A percentile compares a stretch with the other conserved stretches of the same genome.
phyloP scores from a whole-genome alignment of 2,113 vertebrate species.

The Mastomys natalensis region DNA sequence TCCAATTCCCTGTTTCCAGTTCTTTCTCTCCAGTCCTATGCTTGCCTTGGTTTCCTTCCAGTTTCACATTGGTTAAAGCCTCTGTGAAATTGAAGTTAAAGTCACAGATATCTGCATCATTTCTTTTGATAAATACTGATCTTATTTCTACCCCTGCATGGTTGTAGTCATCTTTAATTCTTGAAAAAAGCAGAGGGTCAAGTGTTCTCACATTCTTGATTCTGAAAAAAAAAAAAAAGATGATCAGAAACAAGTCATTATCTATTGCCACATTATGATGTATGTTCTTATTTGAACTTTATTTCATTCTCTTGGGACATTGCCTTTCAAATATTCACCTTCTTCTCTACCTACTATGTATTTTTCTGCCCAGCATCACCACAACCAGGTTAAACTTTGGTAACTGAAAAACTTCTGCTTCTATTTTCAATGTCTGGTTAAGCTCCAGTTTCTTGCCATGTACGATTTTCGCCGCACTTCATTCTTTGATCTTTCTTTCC shows the following conservation, averaged over 20 bases:
- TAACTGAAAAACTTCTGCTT: neutral
- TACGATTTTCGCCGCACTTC: neutral
- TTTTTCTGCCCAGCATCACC: neutral
- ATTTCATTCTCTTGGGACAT: neutral
- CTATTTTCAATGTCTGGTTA: neutral
- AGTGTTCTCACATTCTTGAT: neutral
- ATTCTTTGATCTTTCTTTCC: neutral
- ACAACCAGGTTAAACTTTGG: neutral
- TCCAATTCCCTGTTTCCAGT: no score
- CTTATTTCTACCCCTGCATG: neutral
- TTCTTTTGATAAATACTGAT: rapidly evolving
- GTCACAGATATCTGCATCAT: neutral
- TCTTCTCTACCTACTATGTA: rapidly evolving
- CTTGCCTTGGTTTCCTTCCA: rapidly evolving
- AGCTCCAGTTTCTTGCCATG: neutral
- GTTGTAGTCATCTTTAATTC: neutral
- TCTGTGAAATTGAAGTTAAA: neutral
- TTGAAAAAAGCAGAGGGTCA: neutral
- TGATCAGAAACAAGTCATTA: neutral
- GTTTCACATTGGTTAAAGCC: neutral
- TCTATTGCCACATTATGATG: neutral
- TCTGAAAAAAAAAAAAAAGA: neutral
- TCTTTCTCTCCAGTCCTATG: neutral
- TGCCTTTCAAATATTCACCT: neutral
- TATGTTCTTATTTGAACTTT: neutral